phyloP scores from a whole-genome alignment of 2,797 vertebrate species.

The Schizothorax lantsangensis region DNA sequence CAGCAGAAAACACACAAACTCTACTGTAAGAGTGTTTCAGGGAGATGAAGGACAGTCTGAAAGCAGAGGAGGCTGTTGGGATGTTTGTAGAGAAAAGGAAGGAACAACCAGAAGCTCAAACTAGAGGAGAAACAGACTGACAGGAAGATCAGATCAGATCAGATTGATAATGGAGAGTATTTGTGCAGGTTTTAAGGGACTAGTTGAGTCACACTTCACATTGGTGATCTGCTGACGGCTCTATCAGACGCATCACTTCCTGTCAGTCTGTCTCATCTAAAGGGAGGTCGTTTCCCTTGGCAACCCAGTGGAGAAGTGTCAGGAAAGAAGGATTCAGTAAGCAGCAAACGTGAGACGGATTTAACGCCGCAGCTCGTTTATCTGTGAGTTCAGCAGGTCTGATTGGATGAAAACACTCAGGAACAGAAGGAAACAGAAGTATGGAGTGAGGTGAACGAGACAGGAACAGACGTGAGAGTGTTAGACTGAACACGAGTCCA shows the following conservation, averaged over 20 bases:
- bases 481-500: no score
- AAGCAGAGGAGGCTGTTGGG: background rate
- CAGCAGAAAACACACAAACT: background rate
- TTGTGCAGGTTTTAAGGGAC: background rate
- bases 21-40: background rate
- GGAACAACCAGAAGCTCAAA: slow-evolving; percentile 7
- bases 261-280: slow-evolving; percentile 68
- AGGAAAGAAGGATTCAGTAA: slow-evolving; percentile 18
- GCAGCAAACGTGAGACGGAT: background rate
- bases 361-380: background rate
- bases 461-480: no score
- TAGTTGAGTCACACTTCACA: background rate
- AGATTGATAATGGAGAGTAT: background rate
- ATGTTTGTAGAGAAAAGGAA: background rate
- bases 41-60: background rate
- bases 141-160: slow-evolving; percentile 47
- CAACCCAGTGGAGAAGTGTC: slow-evolving; percentile 69
- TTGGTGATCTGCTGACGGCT: background rate
- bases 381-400: slow-evolving; percentile 27
- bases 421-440: no score
- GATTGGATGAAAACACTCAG: background rate
- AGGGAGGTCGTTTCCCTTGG: slow-evolving; percentile 65
- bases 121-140: slow-evolving; percentile 23
- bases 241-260: slow-evolving; percentile 62
- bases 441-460: no score